Percentiles rank a stretch among this genome's conserved stretches.
Evolutionary conservation across 2,797 vertebrate genomes (phyloP).

Genomic region (Loris lydekkerianus): DNA sequence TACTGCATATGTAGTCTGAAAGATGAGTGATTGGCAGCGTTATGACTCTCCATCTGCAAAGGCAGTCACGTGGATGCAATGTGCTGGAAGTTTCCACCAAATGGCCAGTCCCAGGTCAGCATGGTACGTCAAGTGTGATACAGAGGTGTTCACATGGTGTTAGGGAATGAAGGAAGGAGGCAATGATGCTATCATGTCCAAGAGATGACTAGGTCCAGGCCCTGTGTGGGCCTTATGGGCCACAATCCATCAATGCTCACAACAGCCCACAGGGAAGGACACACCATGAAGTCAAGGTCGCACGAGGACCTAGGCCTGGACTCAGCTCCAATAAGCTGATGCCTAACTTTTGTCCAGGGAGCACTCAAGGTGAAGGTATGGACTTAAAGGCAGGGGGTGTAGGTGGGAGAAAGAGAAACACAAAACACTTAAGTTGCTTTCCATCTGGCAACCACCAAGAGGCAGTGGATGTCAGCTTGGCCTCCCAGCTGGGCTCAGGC

Average conservation of each 20-base stretch:
- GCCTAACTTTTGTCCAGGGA: background rate
- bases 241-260: background rate
- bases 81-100: background rate
- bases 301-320: background rate
- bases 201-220: background rate
- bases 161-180: background rate
- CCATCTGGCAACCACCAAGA: background rate
- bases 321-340: background rate
- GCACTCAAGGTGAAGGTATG: background rate
- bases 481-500: background rate
- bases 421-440: background rate
- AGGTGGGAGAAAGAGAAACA: background rate
- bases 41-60: background rate
- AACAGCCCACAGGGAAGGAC: background rate
- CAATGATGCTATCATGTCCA: rapidly evolving
- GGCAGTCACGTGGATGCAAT: background rate
- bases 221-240: background rate
- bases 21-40: background rate
- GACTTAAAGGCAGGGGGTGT: background rate
- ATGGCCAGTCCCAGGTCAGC: background rate
- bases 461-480: too few relatives aligned
- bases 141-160: rapidly evolving
- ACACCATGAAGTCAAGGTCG: background rate
- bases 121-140: too few relatives aligned
- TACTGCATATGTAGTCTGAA: background rate